phyloP scores from a whole-genome alignment of 2,113 vertebrate species.

The Equus przewalskii region DNA sequence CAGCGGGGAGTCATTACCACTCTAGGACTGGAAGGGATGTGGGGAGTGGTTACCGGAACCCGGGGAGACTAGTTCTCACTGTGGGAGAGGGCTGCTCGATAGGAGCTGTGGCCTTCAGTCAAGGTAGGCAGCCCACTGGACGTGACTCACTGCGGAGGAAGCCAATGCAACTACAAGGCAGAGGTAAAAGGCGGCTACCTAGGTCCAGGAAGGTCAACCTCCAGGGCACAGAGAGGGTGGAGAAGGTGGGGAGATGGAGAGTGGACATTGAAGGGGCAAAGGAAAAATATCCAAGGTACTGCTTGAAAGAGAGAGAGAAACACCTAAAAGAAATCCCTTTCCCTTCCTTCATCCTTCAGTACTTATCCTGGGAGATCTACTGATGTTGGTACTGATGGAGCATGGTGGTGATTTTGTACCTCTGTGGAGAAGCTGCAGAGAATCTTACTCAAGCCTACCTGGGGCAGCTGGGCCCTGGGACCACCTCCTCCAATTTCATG shows the following conservation, averaged over 20 bases:
- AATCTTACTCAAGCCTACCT: neutral
- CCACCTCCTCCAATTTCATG: neutral
- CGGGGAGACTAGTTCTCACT: neutral
- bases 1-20: neutral
- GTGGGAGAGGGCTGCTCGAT: neutral
- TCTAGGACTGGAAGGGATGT: neutral
- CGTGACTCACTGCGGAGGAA: neutral
- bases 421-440: neutral
- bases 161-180: neutral
- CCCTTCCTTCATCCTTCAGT: neutral
- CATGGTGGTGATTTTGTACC: neutral
- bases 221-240: neutral
- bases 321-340: neutral
- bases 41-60: neutral
- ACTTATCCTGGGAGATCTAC: neutral
- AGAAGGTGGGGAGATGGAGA: neutral
- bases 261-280: neutral
- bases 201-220: neutral
- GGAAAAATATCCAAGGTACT: neutral
- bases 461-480: neutral
- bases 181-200: neutral
- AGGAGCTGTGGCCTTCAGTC: neutral
- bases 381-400: no score
- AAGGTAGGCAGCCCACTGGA: neutral
- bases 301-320: neutral